These are phyloP conservation scores for Scolopax bukidnonensis DNA, from an alignment of 2,797 vertebrate genomes.

Conservation along the genomic window DNA sequence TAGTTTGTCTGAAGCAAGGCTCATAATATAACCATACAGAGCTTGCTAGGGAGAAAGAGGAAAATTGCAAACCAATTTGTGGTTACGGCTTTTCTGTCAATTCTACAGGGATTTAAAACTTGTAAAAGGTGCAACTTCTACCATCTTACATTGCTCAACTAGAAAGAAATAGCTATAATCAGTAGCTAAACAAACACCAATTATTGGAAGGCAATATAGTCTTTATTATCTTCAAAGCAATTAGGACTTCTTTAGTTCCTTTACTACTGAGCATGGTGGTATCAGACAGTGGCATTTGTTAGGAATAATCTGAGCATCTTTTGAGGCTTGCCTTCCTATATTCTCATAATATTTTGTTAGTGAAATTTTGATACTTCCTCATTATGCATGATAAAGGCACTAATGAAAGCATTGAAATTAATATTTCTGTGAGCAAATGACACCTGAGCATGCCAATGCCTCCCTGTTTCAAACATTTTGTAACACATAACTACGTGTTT, in stretches of 20 bases:
- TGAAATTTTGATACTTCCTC: neutral
- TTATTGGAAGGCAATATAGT: conserved; percentile 76
- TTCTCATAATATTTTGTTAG: neutral
- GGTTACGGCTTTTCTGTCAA: conserved; percentile 79
- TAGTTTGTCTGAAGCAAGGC: conserved; percentile 81
- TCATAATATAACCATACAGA: conserved; percentile 79
- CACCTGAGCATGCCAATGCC: neutral
- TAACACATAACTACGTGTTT: neutral
- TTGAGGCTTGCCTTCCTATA: neutral
- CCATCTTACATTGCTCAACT: conserved; percentile 70
- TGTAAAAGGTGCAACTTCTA: conserved; percentile 77
- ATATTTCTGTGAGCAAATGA: neutral
- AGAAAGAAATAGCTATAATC: conserved; percentile 66
- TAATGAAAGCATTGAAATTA: neutral
- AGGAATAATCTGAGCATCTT: conserved; percentile 44
- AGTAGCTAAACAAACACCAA: conserved; percentile 67
- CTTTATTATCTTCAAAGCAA: conserved; percentile 76
- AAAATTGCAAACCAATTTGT: conserved; percentile 84
- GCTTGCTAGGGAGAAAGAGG: conserved; percentile 73
- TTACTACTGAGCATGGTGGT: conserved; percentile 45
- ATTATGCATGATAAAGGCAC: neutral
- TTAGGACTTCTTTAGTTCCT: conserved; percentile 67
- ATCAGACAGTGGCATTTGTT: conserved; percentile 47
- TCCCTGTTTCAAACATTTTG: neutral
- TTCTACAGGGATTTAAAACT: conserved; percentile 81